A percentile compares a stretch with the other conserved stretches of the same genome.
phyloP scores from a whole-genome alignment of 2,888 invertebrate genomes.

The Aricia artaxerxes region DNA sequence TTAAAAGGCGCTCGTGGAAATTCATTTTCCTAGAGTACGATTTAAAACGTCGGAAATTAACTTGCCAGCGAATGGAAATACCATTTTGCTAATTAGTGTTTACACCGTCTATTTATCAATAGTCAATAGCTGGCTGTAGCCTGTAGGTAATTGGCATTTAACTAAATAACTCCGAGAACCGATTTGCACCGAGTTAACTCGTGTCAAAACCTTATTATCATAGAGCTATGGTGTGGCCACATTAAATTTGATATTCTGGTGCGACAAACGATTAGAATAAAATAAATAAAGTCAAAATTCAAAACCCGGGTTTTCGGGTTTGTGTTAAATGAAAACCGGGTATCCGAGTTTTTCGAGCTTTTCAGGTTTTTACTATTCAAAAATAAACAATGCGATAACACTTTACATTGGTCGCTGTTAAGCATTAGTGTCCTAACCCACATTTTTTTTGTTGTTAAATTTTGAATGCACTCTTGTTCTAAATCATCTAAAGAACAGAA shows the following conservation, averaged over 20 bases:
- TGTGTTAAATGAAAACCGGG: no score
- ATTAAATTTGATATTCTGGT: background rate
- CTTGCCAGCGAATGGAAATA: slow-evolving; percentile 6
- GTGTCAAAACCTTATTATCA: background rate
- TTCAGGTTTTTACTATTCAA: no score
- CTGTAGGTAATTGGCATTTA: slow-evolving; percentile 1
- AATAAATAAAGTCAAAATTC: no score
- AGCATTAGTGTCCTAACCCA: no score
- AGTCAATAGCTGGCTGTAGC: background rate
- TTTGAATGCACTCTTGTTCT: no score
- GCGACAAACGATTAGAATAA: no score
- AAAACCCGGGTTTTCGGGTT: no score
- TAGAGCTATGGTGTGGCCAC: background rate
- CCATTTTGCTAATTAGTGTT: background rate
- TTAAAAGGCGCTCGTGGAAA: background rate
- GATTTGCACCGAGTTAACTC: background rate
- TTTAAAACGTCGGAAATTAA: background rate
- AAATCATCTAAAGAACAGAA: no score
- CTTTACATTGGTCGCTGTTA: no score
- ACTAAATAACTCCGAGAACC: background rate
- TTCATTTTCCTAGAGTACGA: background rate
- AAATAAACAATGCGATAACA: no score
- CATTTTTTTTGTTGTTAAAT: no score
- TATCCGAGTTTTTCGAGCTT: no score
- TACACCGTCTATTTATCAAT: slow-evolving; percentile 12